These are phyloP conservation scores for Chunga burmeisteri DNA, from an alignment of 2,113 vertebrate genomes.

Conservation along the genomic window DNA sequence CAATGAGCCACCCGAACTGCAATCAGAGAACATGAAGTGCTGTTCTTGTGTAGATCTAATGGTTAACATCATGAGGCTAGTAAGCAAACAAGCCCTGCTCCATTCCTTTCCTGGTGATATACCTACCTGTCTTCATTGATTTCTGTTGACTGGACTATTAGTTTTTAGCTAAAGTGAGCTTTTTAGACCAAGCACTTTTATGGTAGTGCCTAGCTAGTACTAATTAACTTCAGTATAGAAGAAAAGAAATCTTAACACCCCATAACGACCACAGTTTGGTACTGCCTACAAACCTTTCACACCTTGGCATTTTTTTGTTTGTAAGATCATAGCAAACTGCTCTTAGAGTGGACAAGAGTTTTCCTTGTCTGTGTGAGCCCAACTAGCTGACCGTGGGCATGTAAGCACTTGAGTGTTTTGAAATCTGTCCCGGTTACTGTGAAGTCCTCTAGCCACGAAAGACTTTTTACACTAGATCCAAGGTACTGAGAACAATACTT, in stretches of 20 bases:
- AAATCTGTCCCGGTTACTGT: neutral
- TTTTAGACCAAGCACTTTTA: neutral
- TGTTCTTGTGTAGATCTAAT: neutral
- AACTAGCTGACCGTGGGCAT: rapidly evolving
- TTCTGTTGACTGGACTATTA: neutral
- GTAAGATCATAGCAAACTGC: neutral
- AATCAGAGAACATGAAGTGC: neutral
- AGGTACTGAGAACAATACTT: neutral
- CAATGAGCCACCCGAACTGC: neutral
- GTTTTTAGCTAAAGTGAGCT: neutral
- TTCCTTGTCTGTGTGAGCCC: neutral
- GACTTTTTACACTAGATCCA: neutral
- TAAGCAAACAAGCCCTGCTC: neutral
- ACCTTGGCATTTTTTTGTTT: neutral
- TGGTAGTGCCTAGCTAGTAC: neutral
- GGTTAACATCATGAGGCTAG: neutral
- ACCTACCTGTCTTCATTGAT: neutral
- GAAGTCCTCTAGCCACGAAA: neutral
- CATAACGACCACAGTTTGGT: neutral
- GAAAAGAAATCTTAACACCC: neutral
- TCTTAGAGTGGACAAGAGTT: neutral
- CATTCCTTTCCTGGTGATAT: neutral
- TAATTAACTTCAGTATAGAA: neutral
- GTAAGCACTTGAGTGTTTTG: neutral
- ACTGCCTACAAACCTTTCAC: neutral